Evolutionary conservation across 2,797 vertebrate species (phyloP), one percentile per base, ranked within the genome.

Genomic region (Mormyrops attenuatus): DNA sequence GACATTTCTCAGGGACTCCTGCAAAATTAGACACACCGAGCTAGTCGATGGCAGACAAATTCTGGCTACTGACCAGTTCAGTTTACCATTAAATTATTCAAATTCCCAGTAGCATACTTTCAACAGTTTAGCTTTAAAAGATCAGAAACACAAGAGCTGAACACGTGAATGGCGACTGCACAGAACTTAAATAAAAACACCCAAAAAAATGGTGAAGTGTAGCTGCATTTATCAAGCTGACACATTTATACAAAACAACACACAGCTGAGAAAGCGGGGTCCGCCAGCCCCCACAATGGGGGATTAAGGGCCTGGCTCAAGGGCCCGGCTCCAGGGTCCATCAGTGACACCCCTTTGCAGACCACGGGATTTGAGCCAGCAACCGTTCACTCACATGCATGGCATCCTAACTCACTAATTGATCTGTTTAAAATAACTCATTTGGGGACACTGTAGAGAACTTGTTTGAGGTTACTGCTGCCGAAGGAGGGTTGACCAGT

Each of bases 1-100:
- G 87, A 88, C 87, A 90, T 84, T 89, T 85, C 30, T 89, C 22
- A n/a, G 22, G 30, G 47, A 20, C 86, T 47, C 89, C 82, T 26
- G 11, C 60, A 47, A 63, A 77, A 87, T 89, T 20, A 53, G 85
- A 77, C 34, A 57, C 20, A n/a, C 57, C 38, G 22, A 87, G 86
- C 49, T 38, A 52, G 47, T 89, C 38, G 15, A 41, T 38, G 17
- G 30, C 69, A 41, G 38, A 77, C 69, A 66, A 85, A 34, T 34
- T 89, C 80, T 44, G n/a, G 52, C 49, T 47, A 41, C 87, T 88
- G 38, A 66, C n/a, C 60, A 77, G 47, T 55, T 50, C n/a, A 13
- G 11, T 11, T n/a, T 49, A 30, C 53, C 26, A 55, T 41, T 53
- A 86, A 8, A 85, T 44, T 55, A 55, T 88, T 44, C 85, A 30